Conservation (phyloP, 2,888 invertebrate genomes). For the Pimpla rufipes region DNA sequence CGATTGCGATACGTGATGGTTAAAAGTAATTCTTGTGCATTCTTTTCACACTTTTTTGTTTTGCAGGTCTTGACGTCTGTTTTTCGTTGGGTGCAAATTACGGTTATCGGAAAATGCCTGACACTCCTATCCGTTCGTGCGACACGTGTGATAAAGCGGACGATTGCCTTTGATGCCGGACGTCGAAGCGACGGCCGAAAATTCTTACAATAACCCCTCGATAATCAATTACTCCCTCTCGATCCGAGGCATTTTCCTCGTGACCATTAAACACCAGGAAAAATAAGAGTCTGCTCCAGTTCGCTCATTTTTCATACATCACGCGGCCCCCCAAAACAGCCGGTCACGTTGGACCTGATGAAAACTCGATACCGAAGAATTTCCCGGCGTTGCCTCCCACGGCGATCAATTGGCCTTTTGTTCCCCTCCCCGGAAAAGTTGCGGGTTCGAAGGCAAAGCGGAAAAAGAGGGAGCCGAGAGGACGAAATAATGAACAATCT, state of each 20-base stretch:
- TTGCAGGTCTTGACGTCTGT: no score
- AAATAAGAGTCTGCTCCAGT: not conserved
- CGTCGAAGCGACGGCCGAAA: not conserved
- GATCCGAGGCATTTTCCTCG: no score
- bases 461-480: slow-evolving; percentile 36
- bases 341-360: not conserved
- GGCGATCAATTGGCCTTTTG: slow-evolving; percentile 55
- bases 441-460: not conserved
- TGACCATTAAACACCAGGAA: not conserved
- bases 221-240: not conserved
- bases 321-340: not conserved
- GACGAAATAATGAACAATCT: slow-evolving; percentile 67
- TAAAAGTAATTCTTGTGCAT: no score
- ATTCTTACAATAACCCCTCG: not conserved
- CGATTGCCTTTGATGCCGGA: not conserved
- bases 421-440: slow-evolving; percentile 13
- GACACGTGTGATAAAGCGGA: not conserved
- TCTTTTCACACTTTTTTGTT: no score
- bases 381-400: slow-evolving; percentile 29
- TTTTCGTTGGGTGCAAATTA: no score
- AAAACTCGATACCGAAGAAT: slow-evolving; percentile 46
- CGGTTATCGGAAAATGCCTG: no score
- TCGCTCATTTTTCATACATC: not conserved
- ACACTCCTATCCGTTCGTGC: not conserved
- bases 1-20: no score